Percentiles rank a stretch among this genome's conserved stretches.
phyloP scores from a whole-genome alignment of 2,797 vertebrate species.

The Hydrolagus colliei region DNA sequence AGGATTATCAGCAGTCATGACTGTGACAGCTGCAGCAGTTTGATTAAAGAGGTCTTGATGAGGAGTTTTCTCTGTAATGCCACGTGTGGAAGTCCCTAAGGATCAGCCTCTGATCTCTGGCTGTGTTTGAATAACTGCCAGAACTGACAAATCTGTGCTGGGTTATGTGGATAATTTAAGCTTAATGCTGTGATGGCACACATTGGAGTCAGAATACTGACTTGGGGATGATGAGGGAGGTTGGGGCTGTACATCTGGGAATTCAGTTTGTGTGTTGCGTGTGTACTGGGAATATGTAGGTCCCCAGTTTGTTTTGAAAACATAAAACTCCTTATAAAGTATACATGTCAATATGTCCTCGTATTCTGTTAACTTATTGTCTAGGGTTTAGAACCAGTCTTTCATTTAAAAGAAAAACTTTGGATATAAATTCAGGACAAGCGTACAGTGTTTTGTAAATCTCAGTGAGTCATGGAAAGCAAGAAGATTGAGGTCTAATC shows the following conservation, averaged over 20 bases:
- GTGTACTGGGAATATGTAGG: not conserved
- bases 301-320: no score
- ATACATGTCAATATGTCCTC: not conserved
- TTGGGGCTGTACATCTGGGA: no score
- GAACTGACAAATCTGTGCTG: not conserved
- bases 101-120: not conserved
- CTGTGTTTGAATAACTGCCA: not conserved
- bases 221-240: not conserved
- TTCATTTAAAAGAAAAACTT: no score
- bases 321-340: not conserved
- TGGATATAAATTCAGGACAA: no score
- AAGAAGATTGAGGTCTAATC: no score
- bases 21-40: not conserved
- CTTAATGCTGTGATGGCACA: not conserved
- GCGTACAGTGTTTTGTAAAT: no score
- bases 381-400: not conserved
- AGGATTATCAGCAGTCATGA: slow-evolving; percentile 5
- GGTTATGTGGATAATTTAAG: not conserved
- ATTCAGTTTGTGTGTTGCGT: not conserved
- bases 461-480: no score
- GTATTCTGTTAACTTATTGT: not conserved
- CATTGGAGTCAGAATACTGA: not conserved
- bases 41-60: slow-evolving; percentile 4
- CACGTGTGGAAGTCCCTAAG: not conserved
- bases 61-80: not conserved